phyloP scores from a whole-genome alignment of 2,888 invertebrate species.

The Idaea dimidiata region DNA sequence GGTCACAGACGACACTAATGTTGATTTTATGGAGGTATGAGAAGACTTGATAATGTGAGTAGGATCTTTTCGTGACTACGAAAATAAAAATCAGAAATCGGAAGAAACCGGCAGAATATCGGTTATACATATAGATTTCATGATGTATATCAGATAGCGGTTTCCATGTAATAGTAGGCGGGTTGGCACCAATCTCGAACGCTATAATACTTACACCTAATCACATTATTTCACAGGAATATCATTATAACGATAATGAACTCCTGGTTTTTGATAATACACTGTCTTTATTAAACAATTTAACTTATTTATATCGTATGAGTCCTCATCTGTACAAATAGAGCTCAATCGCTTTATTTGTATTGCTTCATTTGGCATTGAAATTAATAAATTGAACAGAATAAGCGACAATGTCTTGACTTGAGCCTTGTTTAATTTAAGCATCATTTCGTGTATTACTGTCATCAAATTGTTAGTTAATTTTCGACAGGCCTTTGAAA shows the following conservation, averaged over 20 bases:
- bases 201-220: conserved; percentile 18
- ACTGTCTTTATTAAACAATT: conserved; percentile 36
- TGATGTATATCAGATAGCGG: conserved; percentile 55
- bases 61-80: conserved; percentile 22
- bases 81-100: too few relatives aligned
- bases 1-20: too few relatives aligned
- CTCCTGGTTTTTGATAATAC: conserved; percentile 30
- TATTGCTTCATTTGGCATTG: conserved; percentile 34
- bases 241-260: conserved; percentile 40
- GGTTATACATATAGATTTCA: too few relatives aligned
- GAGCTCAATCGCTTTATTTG: conserved; percentile 39
- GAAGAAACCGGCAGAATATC: too few relatives aligned
- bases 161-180: conserved; percentile 51
- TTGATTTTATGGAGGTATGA: too few relatives aligned
- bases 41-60: neutral
- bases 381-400: conserved; percentile 24
- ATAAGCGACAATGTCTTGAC: conserved; percentile 22
- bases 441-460: conserved; percentile 7
- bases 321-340: conserved; percentile 56
- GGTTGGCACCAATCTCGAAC: conserved; percentile 53
- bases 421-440: conserved; percentile 17
- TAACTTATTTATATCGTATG: conserved; percentile 32
- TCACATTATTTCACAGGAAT: conserved; percentile 61
- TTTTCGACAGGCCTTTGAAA: neutral
- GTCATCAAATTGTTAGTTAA: neutral